Percentiles rank a stretch among this genome's conserved stretches.
These are phyloP conservation scores for Lethocerus indicus DNA, from an alignment of 1,140 invertebrate species.

Conservation along the genomic window DNA sequence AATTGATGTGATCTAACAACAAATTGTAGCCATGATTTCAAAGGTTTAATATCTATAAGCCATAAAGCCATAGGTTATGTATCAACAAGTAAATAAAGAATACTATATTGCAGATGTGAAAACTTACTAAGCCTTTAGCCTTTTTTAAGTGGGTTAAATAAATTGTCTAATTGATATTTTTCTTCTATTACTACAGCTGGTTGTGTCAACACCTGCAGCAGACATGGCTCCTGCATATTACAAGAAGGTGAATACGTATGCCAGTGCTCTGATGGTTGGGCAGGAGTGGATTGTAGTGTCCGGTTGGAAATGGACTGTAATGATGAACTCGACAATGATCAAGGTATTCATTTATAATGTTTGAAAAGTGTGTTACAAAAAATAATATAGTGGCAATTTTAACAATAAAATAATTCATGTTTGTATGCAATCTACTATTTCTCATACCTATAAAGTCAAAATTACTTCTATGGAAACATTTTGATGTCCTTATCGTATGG, in stretches of 20 bases:
- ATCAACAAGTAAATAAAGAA: too few species aligned
- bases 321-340: constrained; percentile 90
- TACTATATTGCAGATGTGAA: too few species aligned
- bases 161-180: neutral
- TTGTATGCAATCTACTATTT: too few species aligned
- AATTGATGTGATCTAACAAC: neutral
- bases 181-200: constrained; percentile 50
- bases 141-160: neutral
- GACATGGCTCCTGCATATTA: constrained; percentile 73
- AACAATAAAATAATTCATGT: too few species aligned
- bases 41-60: neutral
- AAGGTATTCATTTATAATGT: too few species aligned
- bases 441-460: too few species aligned
- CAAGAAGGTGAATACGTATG: constrained; percentile 80
- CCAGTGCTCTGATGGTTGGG: constrained; percentile 80
- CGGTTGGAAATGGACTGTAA: constrained; percentile 81
- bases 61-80: neutral
- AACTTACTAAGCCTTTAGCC: neutral
- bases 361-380: too few species aligned
- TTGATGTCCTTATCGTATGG: too few species aligned
- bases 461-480: too few species aligned
- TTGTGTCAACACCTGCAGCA: constrained; percentile 82
- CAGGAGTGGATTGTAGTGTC: constrained; percentile 78
- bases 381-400: too few species aligned
- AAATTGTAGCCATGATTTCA: neutral